phyloP scores from a whole-genome alignment of 2,888 invertebrate species.

The Petrolisthes cinctipes region DNA sequence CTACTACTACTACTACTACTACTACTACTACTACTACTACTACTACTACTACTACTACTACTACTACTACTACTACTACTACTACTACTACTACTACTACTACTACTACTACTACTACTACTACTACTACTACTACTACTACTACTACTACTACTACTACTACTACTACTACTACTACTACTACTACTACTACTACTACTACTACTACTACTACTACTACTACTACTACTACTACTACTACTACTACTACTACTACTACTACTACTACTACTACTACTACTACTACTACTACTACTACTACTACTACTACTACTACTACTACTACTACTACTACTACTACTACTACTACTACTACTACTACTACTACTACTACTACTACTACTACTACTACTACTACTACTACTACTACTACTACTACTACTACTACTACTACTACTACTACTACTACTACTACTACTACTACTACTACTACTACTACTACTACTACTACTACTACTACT shows the following conservation, averaged over 20 bases:
- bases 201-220: neutral
- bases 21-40: neutral
- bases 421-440: constrained; percentile 3
- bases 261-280: neutral
- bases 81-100: neutral
- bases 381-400: neutral
- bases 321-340: constrained; percentile 19
- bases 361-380: constrained; percentile 14
- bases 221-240: neutral
- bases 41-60: constrained; percentile 1
- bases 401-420: constrained; percentile 10
- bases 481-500: neutral
- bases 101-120: neutral
- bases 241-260: neutral
- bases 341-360: constrained; percentile 12
- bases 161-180: constrained; percentile 6
- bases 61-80: constrained; percentile 5
- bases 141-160: constrained; percentile 6
- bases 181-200: neutral
- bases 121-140: neutral
- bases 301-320: constrained; percentile 7
- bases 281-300: neutral
- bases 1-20: neutral
- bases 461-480: neutral
- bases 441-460: neutral